Base-by-base conservation (phyloP, 2,797 vertebrate species). In the Anabas testudineus region DNA sequence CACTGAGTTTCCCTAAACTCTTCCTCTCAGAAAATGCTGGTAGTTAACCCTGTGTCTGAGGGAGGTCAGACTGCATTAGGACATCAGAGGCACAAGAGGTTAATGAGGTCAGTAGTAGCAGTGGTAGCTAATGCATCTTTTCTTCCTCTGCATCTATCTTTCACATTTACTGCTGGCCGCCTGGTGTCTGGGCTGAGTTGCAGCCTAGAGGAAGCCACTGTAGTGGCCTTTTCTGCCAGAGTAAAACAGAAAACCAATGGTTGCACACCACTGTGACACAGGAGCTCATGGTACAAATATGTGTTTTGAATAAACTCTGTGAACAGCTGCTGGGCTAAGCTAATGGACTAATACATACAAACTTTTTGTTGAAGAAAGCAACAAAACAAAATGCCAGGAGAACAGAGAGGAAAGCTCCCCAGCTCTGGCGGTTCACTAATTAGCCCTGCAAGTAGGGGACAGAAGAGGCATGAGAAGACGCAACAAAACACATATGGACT, bases 71-170 rank as follows among this genome's bases (percentile, higher is more conserved):
- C 57, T 70, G 63, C 53, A 62, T 71, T 46, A 62, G 39, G 66
- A 78, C 76, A 82, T 80, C 60, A 74, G 64, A 74, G 67, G 53
- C 60, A 41, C 0, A 9, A 52, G 18, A 36, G 80, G 70, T 71
- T 85, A 84, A 83, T 80, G 68, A 81, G 74, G 59, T 85, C 70
- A 64, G 47, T 43, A 66, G 54, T 69, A 73, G 53, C 70, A 64
- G 47, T 43, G 66, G 54, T 69, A 73, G 53, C 30, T 68, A 62
- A 73, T 82, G 26, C 34, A 56, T 71, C n/a, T 59, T 16, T 54
- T 55, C 55, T 56, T 16, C 14, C 22, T 52, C 55, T 52, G 59
- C n/a, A 34, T 51, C 48, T 26, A 56, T 74, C 18, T n/a, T 49
- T 70, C 71, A 66, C 57, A 22, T 39, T 56, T 55, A 64, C 26